These are phyloP conservation scores for Griposia aprilina DNA, from an alignment of 2,888 invertebrate species.

Conservation along the genomic window DNA sequence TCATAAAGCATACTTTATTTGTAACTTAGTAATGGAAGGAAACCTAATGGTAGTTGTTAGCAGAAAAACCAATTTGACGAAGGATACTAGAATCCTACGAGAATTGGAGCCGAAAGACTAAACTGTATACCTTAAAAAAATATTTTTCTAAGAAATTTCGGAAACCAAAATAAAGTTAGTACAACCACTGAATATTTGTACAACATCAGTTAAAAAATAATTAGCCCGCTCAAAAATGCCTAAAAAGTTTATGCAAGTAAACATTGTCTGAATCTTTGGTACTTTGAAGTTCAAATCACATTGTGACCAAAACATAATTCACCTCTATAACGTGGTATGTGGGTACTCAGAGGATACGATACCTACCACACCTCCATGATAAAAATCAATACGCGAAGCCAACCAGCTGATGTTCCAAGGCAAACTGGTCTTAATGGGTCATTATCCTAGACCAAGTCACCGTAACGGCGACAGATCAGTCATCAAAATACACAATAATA, in stretches of 20 bases:
- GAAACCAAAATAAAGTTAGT: no score
- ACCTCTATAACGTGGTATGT: conserved; percentile 18
- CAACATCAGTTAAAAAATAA: no score
- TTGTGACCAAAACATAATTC: conserved; percentile 6
- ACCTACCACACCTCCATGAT: conserved; percentile 57
- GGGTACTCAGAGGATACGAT: conserved; percentile 25
- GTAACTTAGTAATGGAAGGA: conserved; percentile 12
- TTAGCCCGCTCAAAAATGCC: no score
- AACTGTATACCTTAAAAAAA: neutral
- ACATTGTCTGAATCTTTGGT: neutral
- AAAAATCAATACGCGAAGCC: conserved; percentile 68
- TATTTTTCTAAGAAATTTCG: no score
- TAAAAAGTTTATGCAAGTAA: neutral
- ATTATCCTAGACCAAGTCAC: conserved; percentile 69
- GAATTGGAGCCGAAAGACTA: neutral
- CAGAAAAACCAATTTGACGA: conserved; percentile 3
- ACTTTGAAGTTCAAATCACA: neutral
- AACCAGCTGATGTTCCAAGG: conserved; percentile 67
- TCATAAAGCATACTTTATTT: conserved; percentile 15
- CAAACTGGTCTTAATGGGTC: conserved; percentile 61
- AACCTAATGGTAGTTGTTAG: conserved; percentile 32
- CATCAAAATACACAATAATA: conserved; percentile 69
- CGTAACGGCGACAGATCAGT: conserved; percentile 63
- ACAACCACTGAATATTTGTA: no score
- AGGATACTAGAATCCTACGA: neutral